Conservation (phyloP, 2,888 invertebrate genomes). For the Spodoptera picta region DNA sequence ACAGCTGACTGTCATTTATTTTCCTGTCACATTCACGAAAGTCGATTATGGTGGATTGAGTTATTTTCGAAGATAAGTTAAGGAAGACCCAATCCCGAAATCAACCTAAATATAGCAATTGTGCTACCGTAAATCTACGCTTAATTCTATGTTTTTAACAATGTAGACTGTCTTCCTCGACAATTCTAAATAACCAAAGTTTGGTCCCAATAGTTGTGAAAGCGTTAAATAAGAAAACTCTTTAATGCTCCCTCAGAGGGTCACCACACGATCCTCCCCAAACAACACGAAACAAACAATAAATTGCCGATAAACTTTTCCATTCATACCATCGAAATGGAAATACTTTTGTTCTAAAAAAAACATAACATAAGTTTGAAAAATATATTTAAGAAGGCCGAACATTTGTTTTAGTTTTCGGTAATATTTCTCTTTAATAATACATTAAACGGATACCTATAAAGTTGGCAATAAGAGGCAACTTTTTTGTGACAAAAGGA, state of each 20-base stretch:
- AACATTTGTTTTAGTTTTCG: slow-evolving; percentile 22
- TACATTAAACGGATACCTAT: no score
- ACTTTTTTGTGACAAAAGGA: no score
- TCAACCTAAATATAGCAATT: no score
- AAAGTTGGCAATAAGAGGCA: no score
- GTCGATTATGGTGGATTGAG: no score
- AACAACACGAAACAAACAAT: slow-evolving; percentile 22
- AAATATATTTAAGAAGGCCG: slow-evolving; percentile 25
- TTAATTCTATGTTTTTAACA: no score
- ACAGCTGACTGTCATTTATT: no score
- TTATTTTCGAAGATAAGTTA: no score
- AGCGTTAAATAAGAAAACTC: slow-evolving; percentile 3
- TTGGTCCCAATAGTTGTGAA: neutral
- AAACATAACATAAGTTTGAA: slow-evolving; percentile 25
- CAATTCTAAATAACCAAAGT: neutral
- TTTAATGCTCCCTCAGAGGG: neutral
- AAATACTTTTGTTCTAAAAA: slow-evolving; percentile 40
- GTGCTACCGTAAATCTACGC: no score
- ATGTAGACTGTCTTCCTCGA: no score
- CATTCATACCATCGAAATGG: slow-evolving; percentile 21
- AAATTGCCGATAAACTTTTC: slow-evolving; percentile 39
- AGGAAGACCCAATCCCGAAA: no score
- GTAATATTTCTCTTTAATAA: slow-evolving; percentile 9
- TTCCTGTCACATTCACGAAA: no score
- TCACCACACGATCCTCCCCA: neutral